These are phyloP conservation scores for Hirtodrosophila duncani DNA, from an alignment of 2,888 invertebrate species.

Conservation along the genomic window DNA sequence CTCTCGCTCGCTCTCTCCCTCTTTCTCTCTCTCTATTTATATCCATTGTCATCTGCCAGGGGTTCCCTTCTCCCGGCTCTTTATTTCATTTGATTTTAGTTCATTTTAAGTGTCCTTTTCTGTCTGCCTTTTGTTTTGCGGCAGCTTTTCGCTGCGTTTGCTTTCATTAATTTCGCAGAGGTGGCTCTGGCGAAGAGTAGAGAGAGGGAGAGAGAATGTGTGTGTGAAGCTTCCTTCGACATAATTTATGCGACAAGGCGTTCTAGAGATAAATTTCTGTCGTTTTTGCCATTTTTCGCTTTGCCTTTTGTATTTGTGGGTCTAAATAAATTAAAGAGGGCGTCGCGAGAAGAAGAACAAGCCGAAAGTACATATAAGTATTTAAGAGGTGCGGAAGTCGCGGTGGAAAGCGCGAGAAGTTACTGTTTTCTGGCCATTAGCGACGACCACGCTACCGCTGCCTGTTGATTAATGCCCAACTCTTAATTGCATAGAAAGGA, in stretches of 20 bases:
- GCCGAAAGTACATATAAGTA: no score
- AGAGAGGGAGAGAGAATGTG: background rate
- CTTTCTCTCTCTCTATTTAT: constrained; percentile 5
- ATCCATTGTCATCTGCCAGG: background rate
- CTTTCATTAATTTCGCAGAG: constrained; percentile 59
- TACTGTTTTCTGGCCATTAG: no score
- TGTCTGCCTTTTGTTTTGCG: constrained; percentile 59
- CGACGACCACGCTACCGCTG: no score
- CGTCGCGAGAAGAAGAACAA: background rate
- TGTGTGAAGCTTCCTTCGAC: constrained; percentile 33
- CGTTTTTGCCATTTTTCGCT: constrained; percentile 69
- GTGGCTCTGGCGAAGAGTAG: background rate
- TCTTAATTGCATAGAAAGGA: constrained; percentile 62
- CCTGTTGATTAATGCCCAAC: constrained; percentile 67
- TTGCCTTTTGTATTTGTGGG: constrained; percentile 55
- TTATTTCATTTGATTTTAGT: constrained; percentile 70
- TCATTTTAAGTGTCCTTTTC: constrained; percentile 70
- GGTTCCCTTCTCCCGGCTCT: constrained; percentile 8
- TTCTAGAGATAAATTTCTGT: constrained; percentile 66
- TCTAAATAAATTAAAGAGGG: constrained; percentile 67
- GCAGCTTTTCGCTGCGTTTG: constrained; percentile 50
- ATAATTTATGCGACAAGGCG: constrained; percentile 72
- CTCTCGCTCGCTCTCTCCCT: constrained; percentile 13
- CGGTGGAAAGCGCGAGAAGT: no score
- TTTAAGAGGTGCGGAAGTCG: background rate